Conservation (phyloP, 2,113 vertebrate species). For the Ceyx cyanopectus region DNA sequence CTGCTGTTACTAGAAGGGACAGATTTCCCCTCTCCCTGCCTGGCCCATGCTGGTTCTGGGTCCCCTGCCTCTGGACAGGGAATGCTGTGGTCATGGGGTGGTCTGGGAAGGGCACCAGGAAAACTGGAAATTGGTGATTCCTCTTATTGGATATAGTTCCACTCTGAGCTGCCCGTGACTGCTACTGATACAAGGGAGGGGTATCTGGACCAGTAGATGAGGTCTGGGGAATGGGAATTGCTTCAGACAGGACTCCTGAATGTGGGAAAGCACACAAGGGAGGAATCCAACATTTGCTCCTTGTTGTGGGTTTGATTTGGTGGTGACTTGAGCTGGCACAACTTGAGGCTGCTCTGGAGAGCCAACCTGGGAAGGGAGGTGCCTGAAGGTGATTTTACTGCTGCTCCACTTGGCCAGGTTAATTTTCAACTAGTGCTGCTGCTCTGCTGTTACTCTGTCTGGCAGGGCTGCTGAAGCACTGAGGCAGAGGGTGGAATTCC, state of each 20-base stretch:
- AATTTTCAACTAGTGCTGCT: not conserved
- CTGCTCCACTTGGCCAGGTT: not conserved
- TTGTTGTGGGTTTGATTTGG: fast-evolving
- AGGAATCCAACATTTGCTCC: fast-evolving
- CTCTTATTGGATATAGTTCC: fast-evolving
- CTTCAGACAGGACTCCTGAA: not conserved
- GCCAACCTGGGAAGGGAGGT: not conserved
- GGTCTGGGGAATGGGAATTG: fast-evolving
- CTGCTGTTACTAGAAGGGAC: conserved; percentile 3
- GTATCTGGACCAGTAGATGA: fast-evolving
- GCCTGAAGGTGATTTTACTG: not conserved
- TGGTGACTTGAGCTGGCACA: not conserved
- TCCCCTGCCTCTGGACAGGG: fast-evolving
- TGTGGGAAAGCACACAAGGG: fast-evolving
- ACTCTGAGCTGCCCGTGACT: not conserved
- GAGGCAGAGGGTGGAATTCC: not conserved
- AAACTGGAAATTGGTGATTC: not conserved
- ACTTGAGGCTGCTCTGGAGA: not conserved
- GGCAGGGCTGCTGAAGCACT: not conserved
- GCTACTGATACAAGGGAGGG: not conserved
- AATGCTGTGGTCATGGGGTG: not conserved
- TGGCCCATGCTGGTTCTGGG: not conserved
- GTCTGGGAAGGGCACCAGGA: not conserved
- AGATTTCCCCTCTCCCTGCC: not conserved
- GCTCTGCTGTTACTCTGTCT: not conserved